Percentiles rank a stretch among this genome's conserved stretches.
Evolutionary conservation across 1,140 invertebrate genomes (phyloP).

Genomic region (Rhyacophila brunnea): DNA sequence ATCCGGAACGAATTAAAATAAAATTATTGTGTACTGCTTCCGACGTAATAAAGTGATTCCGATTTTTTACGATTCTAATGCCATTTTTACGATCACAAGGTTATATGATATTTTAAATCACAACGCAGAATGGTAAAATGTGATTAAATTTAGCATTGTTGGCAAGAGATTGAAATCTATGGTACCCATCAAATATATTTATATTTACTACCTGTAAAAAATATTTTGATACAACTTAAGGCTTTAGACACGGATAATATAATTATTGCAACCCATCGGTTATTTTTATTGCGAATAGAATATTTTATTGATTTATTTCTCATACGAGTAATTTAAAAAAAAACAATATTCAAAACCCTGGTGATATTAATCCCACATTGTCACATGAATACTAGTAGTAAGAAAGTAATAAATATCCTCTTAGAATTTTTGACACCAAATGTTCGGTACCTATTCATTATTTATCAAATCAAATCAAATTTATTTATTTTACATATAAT

Average conservation of each 20-base stretch:
- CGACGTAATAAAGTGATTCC: conserved; percentile 5
- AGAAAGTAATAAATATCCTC: too few relatives aligned
- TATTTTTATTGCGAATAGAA: too few relatives aligned
- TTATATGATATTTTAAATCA: background rate
- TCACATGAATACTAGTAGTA: too few relatives aligned
- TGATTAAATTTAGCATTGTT: conserved; percentile 1
- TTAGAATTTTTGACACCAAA: too few relatives aligned
- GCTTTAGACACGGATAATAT: background rate
- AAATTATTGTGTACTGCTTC: conserved; percentile 13
- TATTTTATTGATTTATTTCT: too few relatives aligned
- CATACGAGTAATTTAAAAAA: too few relatives aligned
- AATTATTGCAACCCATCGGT: too few relatives aligned
- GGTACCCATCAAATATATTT: background rate
- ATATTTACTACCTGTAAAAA: background rate
- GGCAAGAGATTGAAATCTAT: background rate
- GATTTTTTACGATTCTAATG: conserved; percentile 24
- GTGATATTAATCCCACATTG: too few relatives aligned
- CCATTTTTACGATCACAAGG: conserved; percentile 7
- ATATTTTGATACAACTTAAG: background rate
- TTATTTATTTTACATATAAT: too few relatives aligned
- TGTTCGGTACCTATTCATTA: too few relatives aligned
- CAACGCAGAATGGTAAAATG: background rate
- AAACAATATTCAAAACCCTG: too few relatives aligned
- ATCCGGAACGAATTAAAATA: background rate
- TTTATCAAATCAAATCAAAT: too few relatives aligned